These are phyloP conservation scores for Mellivora capensis DNA, from an alignment of 2,113 vertebrate species.

Conservation along the genomic window DNA sequence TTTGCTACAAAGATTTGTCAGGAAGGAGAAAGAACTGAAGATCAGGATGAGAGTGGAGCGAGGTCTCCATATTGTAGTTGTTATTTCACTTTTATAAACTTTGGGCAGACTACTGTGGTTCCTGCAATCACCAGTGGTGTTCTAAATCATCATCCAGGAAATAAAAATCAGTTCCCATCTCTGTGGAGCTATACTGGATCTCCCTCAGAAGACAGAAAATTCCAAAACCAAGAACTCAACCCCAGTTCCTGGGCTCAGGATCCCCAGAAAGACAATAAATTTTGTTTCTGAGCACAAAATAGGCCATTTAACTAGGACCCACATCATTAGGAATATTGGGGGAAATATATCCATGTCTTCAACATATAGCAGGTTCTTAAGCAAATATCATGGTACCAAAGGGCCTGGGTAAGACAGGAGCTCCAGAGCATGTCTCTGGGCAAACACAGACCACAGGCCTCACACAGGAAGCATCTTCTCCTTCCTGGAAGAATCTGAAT, in stretches of 20 bases:
- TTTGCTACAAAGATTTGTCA: background rate
- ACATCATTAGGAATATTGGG: background rate
- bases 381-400: background rate
- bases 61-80: background rate
- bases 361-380: background rate
- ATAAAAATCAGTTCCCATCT: background rate
- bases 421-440: background rate
- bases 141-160: background rate
- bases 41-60: background rate
- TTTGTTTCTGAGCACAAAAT: background rate
- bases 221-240: background rate
- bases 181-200: background rate
- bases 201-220: background rate
- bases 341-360: background rate
- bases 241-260: background rate
- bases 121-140: background rate
- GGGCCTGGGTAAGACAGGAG: background rate
- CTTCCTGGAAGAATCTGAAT: background rate
- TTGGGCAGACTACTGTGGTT: background rate
- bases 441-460: background rate
- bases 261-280: background rate
- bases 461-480: background rate
- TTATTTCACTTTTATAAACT: background rate
- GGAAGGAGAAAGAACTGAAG: background rate
- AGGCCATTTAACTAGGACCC: background rate